A percentile compares a stretch with the other conserved stretches of the same genome.
Conservation (phyloP, 1,140 invertebrate genomes). For the Rhopalosiphum maidis region DNA sequence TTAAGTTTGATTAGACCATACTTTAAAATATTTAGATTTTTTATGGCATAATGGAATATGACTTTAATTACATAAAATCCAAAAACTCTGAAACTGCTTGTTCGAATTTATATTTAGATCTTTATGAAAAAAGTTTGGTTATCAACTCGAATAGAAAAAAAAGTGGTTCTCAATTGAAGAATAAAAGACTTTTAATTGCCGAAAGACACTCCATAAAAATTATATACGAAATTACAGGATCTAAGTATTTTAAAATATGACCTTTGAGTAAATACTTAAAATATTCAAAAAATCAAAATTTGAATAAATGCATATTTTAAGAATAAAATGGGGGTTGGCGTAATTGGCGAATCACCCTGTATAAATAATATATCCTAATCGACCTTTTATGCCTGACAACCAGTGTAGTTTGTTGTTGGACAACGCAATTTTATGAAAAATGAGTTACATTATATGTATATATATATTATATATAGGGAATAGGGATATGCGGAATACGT, state of each 20-base stretch:
- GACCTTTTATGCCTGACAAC: conserved; percentile 30
- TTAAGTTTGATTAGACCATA: background rate
- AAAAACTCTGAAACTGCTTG: background rate
- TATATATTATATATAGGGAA: background rate
- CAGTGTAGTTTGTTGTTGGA: conserved; percentile 25
- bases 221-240: background rate
- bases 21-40: background rate
- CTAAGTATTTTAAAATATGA: background rate
- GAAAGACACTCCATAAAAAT: background rate
- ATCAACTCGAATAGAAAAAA: too few relatives aligned
- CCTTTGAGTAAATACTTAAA: background rate
- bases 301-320: background rate
- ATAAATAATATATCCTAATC: conserved; percentile 14
- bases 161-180: too few relatives aligned
- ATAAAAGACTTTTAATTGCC: background rate
- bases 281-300: background rate
- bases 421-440: conserved; percentile 24
- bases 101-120: background rate
- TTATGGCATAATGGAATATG: background rate
- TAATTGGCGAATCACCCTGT: background rate
- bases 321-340: background rate
- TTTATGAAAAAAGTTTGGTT: background rate
- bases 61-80: background rate
- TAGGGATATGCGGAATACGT: background rate
- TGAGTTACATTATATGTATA: background rate